phyloP scores from a whole-genome alignment of 1,140 invertebrate species.

The Pachyrhynchus sulphureomaculatus region DNA sequence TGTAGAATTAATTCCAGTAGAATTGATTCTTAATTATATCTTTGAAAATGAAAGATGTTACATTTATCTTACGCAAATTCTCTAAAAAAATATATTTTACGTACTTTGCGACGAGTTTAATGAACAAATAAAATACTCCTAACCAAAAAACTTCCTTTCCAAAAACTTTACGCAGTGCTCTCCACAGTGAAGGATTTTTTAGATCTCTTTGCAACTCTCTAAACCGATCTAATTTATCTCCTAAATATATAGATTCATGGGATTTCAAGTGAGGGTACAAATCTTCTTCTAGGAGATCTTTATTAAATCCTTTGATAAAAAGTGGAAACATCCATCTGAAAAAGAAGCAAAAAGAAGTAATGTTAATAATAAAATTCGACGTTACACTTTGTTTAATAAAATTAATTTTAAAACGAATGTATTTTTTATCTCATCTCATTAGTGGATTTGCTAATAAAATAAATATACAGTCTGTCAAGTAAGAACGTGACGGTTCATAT shows the following conservation, averaged over 20 bases:
- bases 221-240: slow-evolving; percentile 61
- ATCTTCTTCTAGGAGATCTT: slow-evolving; percentile 36
- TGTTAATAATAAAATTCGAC: too few species aligned
- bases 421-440: too few species aligned
- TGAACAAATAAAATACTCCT: slow-evolving; percentile 24
- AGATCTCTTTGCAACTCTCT: slow-evolving; percentile 41
- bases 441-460: too few species aligned
- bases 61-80: not conserved
- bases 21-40: not conserved
- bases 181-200: slow-evolving; percentile 46
- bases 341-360: slow-evolving; percentile 7
- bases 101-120: slow-evolving; percentile 44
- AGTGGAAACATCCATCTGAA: slow-evolving; percentile 49
- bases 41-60: not conserved
- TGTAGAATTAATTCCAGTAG: too few species aligned
- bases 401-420: too few species aligned
- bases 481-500: too few species aligned
- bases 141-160: slow-evolving; percentile 22
- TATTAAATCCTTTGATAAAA: slow-evolving; percentile 33
- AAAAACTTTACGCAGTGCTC: slow-evolving; percentile 36
- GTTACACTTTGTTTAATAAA: too few species aligned
- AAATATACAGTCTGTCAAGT: too few species aligned
- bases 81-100: too few species aligned
- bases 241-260: slow-evolving; percentile 48
- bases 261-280: slow-evolving; percentile 21